Conservation (phyloP, 2,888 invertebrate genomes). For the Rutpela maculata region DNA sequence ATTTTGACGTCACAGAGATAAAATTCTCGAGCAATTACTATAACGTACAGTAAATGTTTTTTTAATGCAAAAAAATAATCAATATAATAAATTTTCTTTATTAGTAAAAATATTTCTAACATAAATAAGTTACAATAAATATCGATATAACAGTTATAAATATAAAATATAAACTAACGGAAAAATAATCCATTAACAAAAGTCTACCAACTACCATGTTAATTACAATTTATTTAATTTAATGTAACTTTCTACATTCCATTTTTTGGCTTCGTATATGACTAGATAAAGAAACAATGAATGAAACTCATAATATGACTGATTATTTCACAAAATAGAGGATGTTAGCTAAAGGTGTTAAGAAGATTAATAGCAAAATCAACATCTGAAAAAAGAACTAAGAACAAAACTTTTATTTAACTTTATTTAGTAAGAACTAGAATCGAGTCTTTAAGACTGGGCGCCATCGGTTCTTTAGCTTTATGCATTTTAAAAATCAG, state of each 20-base stretch:
- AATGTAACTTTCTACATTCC: neutral
- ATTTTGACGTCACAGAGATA: too few species aligned
- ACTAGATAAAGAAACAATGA: constrained; percentile 13
- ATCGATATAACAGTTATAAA: neutral
- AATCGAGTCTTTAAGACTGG: too few species aligned
- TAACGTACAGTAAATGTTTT: too few species aligned
- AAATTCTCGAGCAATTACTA: too few species aligned
- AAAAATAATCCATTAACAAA: constrained; percentile 24
- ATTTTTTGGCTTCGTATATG: neutral
- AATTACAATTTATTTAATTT: neutral
- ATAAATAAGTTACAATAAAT: constrained; percentile 35
- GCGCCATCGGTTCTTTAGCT: too few species aligned
- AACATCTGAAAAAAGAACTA: too few species aligned
- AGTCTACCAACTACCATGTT: neutral
- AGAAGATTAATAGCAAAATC: too few species aligned
- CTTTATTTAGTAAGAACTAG: too few species aligned
- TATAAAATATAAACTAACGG: constrained; percentile 20
- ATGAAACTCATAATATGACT: neutral
- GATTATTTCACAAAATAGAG: neutral
- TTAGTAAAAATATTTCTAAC: constrained; percentile 36
- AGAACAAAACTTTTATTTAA: too few species aligned
- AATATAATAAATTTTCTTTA: constrained; percentile 28
- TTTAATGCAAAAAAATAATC: neutral
- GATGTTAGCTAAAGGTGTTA: too few species aligned
- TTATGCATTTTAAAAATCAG: too few species aligned